Evolutionary conservation across 2,113 vertebrate genomes (phyloP), one percentile per base, ranked within the genome.

Genomic region (Malurus elegans): DNA sequence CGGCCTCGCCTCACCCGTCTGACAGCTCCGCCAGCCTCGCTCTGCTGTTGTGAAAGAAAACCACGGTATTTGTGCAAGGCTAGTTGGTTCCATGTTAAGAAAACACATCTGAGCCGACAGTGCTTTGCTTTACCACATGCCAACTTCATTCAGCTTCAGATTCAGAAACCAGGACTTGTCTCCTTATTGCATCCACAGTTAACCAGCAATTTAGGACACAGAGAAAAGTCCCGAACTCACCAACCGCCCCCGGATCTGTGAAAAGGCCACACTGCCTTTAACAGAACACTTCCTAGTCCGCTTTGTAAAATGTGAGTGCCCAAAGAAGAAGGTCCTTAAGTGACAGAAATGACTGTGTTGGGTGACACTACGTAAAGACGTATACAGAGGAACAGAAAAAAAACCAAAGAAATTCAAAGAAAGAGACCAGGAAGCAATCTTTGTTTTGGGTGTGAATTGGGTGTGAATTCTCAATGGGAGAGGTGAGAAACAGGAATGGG

Each of bases 31-130:
- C 64, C 7, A 15, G 79, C 64, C 88, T 45, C 85, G 44, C 62
- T 3, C 2, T 10, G 12, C 88, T 95, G 79, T 66, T 92, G 88
- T 76, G 75, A 94, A 73, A 95, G 92, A 88, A 96, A 95, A 90
- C 90, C 92, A 79, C 25, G 12, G 79, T 93, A 86, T 95, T 96
- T 96, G 90, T 90, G 93, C 90, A 94, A 79, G 88, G 90, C 66
- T 75, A 14, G 70, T 31, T 79, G 74, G 85, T 72, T 88, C 88
- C 88, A 65, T n/a, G 71, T 88, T 95, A 96, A 95, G 58, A 96
- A 96, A 95, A 95, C 93, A 90, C 25, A 85, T 79, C 58, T 72
- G 74, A 93, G 79, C 58, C 0, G 57, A 23, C 74, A 53, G 70
- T 20, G 82, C 90, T 92, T 82, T 73, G 71, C 90, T 93, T 92